Evolutionary conservation across 2,113 vertebrate genomes (phyloP).

Genomic region (Tetrax tetrax): DNA sequence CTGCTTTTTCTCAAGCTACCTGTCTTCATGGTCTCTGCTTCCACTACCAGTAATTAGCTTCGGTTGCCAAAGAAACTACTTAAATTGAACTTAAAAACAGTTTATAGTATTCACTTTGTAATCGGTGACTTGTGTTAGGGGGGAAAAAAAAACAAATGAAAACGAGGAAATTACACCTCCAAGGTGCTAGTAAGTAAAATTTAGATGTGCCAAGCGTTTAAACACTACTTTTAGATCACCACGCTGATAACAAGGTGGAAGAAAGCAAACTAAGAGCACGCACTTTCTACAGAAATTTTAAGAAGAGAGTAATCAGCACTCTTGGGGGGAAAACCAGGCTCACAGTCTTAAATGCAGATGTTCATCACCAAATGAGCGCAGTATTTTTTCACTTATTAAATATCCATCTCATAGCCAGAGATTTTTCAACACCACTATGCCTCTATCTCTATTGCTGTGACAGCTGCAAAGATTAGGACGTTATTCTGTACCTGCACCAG

Average conservation of each 20-base stretch:
- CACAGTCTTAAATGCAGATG: not conserved
- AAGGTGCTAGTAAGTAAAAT: not conserved
- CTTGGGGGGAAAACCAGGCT: not conserved
- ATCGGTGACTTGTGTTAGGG: not conserved
- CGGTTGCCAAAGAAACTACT: not conserved
- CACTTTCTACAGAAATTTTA: not conserved
- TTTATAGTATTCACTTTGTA: not conserved
- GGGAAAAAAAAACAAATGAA: not conserved
- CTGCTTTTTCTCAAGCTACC: not conserved
- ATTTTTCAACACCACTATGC: not conserved
- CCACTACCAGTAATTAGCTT: not conserved
- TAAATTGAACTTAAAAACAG: not conserved
- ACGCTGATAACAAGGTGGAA: not conserved
- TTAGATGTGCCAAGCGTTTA: not conserved
- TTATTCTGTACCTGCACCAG: conserved; percentile 91
- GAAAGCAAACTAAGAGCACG: not conserved
- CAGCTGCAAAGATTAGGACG: not conserved
- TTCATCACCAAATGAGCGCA: not conserved
- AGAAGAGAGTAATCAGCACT: not conserved
- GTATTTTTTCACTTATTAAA: not conserved
- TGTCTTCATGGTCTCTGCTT: not conserved
- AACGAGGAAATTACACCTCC: not conserved
- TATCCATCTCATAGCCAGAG: not conserved
- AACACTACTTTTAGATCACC: not conserved
- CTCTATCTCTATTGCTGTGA: not conserved